Conservation (phyloP, 2,797 vertebrate genomes). For the Onychomys torridus region DNA sequence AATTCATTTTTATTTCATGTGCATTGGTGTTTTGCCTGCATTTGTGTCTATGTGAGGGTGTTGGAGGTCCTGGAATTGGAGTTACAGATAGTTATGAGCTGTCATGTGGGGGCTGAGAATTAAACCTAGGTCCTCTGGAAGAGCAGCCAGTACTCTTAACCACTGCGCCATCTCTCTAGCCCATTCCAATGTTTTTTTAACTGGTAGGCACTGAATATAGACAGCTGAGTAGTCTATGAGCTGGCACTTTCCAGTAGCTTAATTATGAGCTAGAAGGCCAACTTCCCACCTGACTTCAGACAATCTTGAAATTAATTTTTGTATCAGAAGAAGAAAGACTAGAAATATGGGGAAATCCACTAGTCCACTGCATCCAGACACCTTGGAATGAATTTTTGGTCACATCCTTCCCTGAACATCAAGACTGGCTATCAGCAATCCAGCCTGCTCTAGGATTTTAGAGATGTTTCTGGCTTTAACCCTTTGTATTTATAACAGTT, state of each 20-base stretch:
- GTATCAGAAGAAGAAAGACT: neutral
- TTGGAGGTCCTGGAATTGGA: neutral
- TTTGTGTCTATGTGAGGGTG: neutral
- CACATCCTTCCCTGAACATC: neutral
- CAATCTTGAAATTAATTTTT: neutral
- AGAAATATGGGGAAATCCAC: neutral
- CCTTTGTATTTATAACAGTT: constrained; percentile 27
- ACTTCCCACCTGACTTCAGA: neutral
- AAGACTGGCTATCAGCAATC: neutral
- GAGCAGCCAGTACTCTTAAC: neutral
- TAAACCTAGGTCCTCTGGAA: neutral
- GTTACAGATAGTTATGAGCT: neutral
- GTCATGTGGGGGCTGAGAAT: neutral
- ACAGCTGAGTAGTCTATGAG: neutral
- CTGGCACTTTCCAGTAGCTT: neutral
- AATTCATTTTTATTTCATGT: neutral
- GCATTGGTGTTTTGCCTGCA: neutral
- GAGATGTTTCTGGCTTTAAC: neutral
- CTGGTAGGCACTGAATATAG: neutral
- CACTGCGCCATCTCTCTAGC: neutral
- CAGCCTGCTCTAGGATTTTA: neutral
- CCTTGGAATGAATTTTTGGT: neutral
- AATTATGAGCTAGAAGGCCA: neutral
- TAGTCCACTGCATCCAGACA: neutral
- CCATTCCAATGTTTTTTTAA: neutral